Base-by-base conservation (phyloP, 2,888 invertebrate species). In the Caenorhabditis parvicauda region DNA sequence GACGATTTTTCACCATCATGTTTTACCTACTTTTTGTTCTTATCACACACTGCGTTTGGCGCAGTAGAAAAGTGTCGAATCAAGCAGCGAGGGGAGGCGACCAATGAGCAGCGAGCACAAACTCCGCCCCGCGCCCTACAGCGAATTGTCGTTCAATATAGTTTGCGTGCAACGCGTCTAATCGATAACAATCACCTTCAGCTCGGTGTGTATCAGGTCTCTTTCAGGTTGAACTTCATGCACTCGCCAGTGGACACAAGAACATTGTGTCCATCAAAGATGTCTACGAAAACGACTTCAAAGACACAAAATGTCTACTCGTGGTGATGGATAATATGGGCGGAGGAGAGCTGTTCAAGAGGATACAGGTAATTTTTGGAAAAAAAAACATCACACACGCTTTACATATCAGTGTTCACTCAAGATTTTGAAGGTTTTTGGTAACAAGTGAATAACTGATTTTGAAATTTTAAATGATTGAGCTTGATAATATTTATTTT, bases 251-350 rank as follows among this genome's bases (percentile, higher is more conserved):
- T 66, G 89, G 89, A 14, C 94, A 93, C 82, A 87, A 88, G 70
- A 89, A 96, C 81, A 93, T 98, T 77, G 98, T 98, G 6, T 89
- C 90, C 82, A 88, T 90, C 38, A 86, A 88, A 70, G 94, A 96
- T 84, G 92, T 96, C 25, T 98, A 93, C 83, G 94, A 95, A 84
- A 98, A 98, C 84, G 87, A 89, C n/a, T 93, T 94, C 81, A 89
- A 89, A 64, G 90, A 89, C 9, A 89, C 90, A 72, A 89, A 90
- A 76, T 96, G 95, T 83, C 86, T 98, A 2, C 86, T 98, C 6
- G 92, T 98, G 35, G 89, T 98, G n/a, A 98, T 98, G 96, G 98
- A 98, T 86, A 93, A 94, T 79, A 96, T 98, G 96, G 92, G 91
- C 82, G 96, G 96, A 3, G 96, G 96, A 0, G 96, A 98, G 83